Base-by-base conservation (phyloP, 2,888 invertebrate genomes). In the Oligia latruncula region DNA sequence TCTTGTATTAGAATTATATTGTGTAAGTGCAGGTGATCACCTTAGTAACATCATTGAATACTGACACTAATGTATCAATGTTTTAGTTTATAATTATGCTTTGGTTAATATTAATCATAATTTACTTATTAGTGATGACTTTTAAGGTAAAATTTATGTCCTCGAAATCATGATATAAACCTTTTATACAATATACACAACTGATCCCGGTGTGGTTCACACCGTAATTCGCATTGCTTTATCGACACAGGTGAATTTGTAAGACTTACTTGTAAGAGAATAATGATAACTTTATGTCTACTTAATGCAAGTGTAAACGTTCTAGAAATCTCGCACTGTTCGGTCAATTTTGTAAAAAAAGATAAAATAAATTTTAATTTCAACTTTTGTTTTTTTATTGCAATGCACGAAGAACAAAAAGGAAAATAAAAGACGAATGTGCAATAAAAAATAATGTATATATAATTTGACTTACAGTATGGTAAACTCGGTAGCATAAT, bases 241-340 rank as follows among this genome's bases (percentile, higher is more conserved):
- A 94, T 94, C 92, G 95, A 95, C 94, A 95, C 96, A 96, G 95
- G 96, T 96, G 96, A 95, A 95, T 93, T 92, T 93, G 94, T 96
- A 96, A 96, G 96, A 96, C 95, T 96, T 96, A 97, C 95, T 94
- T 96, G 95, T 96, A 96, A 97, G 96, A 93, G 94, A 94, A 95
- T 96, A 95, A 96, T 95, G 93, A 95, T 96, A 96, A 95, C 95
- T 96, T 95, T 96, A 96, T 96, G 96, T 96, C 97, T 97, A 97
- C 97, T 96, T 97, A 97, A 96, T 96, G 96, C 97, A 96, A 97
- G 95, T 96, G 96, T 96, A 96, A 96, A 97, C 97, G 95, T 96
- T 96, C 95, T 97, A 96, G 96, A 96, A 97, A 97, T 97, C 96
- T 97, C 97, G 97, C 97, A 97, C 97, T 97, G 96, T 97, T 97